Conservation (phyloP, 2,797 vertebrate species). For the Tenualosa ilisha region DNA sequence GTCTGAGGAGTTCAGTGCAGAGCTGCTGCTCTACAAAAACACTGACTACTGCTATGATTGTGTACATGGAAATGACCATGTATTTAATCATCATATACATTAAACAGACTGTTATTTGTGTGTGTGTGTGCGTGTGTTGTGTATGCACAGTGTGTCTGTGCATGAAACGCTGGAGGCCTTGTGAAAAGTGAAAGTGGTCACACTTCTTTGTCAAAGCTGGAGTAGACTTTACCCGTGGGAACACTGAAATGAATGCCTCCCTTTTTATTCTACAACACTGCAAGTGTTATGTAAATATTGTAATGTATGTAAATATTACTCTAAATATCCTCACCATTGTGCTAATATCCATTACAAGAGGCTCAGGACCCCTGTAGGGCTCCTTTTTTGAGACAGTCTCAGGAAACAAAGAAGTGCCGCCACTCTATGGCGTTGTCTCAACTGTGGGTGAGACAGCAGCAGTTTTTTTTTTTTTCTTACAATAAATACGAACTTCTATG, state of each 20-base stretch:
- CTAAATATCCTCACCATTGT: neutral
- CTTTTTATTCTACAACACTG: neutral
- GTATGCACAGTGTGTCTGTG: neutral
- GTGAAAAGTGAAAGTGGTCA: neutral
- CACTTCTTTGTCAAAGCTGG: neutral
- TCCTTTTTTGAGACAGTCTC: neutral
- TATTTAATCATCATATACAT: too few relatives aligned
- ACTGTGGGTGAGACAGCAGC: neutral
- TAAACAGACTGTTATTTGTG: neutral
- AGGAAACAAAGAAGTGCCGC: neutral
- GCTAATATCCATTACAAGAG: slow-evolving; percentile 3
- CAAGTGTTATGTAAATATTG: slow-evolving; percentile 19
- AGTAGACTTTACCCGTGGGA: neutral
- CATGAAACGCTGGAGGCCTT: neutral
- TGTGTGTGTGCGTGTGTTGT: neutral
- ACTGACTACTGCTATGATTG: too few relatives aligned
- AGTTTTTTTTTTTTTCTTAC: neutral
- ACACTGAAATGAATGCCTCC: neutral
- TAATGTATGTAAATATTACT: slow-evolving; percentile 23
- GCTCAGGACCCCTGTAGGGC: neutral
- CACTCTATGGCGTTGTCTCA: neutral
- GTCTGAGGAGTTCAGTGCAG: too few relatives aligned
- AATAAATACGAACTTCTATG: too few relatives aligned
- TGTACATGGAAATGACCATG: too few relatives aligned
- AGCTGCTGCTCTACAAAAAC: too few relatives aligned